Conservation (phyloP, 2,113 vertebrate species). For the Scortum barcoo region DNA sequence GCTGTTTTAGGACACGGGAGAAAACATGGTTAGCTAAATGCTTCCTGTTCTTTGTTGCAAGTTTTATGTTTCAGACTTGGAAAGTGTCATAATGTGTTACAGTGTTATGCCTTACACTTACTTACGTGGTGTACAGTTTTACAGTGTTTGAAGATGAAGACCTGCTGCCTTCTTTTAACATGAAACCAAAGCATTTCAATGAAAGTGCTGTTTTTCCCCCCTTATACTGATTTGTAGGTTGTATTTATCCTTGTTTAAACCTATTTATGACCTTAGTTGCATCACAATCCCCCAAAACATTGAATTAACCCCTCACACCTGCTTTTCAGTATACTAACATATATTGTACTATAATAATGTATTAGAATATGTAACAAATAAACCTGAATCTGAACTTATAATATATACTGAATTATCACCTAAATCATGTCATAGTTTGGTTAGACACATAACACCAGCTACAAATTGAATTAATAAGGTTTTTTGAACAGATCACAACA, state of each 20-base stretch:
- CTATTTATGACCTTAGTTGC: background rate
- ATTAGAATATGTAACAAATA: too few relatives aligned
- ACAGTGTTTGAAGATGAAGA: background rate
- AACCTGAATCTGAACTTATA: too few relatives aligned
- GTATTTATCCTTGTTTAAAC: background rate
- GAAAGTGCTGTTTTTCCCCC: background rate
- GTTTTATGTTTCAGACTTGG: constrained; percentile 3
- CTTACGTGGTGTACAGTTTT: background rate
- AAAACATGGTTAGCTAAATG: constrained; percentile 17
- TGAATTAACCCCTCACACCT: background rate
- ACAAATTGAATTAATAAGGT: too few relatives aligned
- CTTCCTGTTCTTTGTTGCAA: constrained; percentile 25
- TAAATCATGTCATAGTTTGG: background rate
- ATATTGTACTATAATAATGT: too few relatives aligned
- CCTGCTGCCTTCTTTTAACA: background rate
- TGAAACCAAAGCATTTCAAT: background rate
- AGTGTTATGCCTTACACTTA: background rate
- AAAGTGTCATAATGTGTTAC: constrained; percentile 10
- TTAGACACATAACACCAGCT: too few relatives aligned
- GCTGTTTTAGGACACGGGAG: constrained; percentile 26
- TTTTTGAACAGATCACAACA: too few relatives aligned
- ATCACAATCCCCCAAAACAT: background rate
- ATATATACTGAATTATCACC: background rate
- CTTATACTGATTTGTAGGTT: background rate
- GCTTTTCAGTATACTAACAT: background rate